Evolutionary conservation across 1,140 invertebrate genomes (phyloP), one percentile per base, ranked within the genome.

Genomic region (Drosophila pandora): DNA sequence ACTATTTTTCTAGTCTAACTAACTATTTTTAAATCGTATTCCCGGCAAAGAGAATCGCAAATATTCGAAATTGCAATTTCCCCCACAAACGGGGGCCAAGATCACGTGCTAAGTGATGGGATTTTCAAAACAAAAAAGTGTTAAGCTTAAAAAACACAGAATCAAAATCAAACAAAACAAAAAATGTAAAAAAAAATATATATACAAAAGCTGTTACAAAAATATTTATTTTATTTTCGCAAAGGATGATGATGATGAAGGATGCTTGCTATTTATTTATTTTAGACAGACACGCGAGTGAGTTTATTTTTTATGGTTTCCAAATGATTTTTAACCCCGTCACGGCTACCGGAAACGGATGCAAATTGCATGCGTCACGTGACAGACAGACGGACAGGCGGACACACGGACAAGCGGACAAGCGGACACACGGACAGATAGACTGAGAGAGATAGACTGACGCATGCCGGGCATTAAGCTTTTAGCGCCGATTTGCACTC

Each of bases 301-400:
- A 69, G 67, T 69, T 69, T 88, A 88, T 83, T 88, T 88, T 88
- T 88, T 88, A 88, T 88, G 83, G 83, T 88, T 88, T 88, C 76
- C 87, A 88, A 88, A 88, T 88, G 83, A 88, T 88, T 88, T 88
- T 88, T 74, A 88, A 88, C 83, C 83, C 83, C 75, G 30, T 21
- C 28, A 3, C 53, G 25, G 30, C 9, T 56, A 76, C 83, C 83
- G 83, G 83, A 88, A 88, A 79, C 83, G 83, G 83, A 88, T 88
- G 83, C 83, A 81, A 88, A 88, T 88, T 88, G 83, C 83, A 88
- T 88, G 83, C 83, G 83, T 88, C 83, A 88, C 83, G 83, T 88
- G 83, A 88, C 83, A 88, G 75, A 76, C 83, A 60, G 73, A 67
- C 82, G 62, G 69, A 70, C 72, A 59, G 34, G 23, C 25, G 23